Evolutionary conservation across 2,888 invertebrate species (phyloP).

Genomic region (Phaedon cochleariae): DNA sequence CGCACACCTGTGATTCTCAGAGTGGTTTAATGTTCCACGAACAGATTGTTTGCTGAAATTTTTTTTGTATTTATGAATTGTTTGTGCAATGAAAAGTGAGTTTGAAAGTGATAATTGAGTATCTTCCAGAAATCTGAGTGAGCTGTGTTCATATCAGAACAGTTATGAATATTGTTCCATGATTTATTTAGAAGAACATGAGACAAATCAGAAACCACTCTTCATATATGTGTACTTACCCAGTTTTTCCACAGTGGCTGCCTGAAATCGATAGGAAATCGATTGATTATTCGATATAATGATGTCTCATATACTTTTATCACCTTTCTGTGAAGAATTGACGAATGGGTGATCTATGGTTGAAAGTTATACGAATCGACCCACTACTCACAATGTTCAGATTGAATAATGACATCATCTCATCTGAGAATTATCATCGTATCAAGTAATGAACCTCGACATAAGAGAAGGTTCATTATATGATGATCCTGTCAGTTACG

Average conservation of each 20-base stretch:
- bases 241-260: not conserved
- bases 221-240: not conserved
- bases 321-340: not conserved
- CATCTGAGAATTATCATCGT: too few species aligned
- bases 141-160: constrained; percentile 1
- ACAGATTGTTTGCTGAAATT: not conserved
- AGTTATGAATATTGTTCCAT: not conserved
- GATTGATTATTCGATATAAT: not conserved
- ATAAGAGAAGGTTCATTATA: too few species aligned
- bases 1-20: too few species aligned
- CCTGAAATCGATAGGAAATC: not conserved
- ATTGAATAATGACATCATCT: too few species aligned
- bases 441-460: too few species aligned
- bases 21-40: too few species aligned
- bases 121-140: not conserved
- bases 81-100: constrained; percentile 5
- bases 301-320: not conserved
- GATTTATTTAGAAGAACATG: not conserved
- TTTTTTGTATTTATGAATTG: not conserved
- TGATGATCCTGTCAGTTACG: too few species aligned
- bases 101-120: constrained; percentile 8
- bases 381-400: not conserved
- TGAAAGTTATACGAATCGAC: not conserved
- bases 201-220: not conserved
- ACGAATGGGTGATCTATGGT: not conserved